These are phyloP conservation scores for Coreoperca whiteheadi DNA, from an alignment of 2,113 vertebrate species.

Conservation along the genomic window DNA sequence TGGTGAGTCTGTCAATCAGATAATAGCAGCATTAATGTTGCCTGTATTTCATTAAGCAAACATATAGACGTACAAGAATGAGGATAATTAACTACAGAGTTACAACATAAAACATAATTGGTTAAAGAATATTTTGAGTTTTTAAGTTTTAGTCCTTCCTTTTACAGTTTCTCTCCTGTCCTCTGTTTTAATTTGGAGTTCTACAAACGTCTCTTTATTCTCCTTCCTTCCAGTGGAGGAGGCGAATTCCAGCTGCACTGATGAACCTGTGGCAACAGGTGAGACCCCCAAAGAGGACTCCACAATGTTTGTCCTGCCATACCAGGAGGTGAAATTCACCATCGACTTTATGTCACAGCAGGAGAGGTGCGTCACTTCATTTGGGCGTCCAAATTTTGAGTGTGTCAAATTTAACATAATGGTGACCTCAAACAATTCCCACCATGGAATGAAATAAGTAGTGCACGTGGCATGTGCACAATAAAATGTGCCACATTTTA, in stretches of 20 bases:
- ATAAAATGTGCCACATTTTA: neutral
- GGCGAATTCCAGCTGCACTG: constrained; percentile 46
- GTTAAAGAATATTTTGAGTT: neutral
- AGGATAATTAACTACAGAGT: neutral
- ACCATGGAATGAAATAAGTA: neutral
- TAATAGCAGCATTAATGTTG: neutral
- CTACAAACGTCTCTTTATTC: neutral
- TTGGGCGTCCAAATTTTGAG: neutral
- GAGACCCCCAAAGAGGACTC: constrained; percentile 50
- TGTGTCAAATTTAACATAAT: no score
- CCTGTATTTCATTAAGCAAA: no score
- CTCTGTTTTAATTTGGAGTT: neutral
- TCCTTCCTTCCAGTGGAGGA: constrained; percentile 68
- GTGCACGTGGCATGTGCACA: neutral
- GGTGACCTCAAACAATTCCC: no score
- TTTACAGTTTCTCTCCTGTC: neutral
- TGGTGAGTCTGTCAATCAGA: constrained; percentile 59
- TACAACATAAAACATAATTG: neutral
- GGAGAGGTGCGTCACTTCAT: constrained; percentile 60
- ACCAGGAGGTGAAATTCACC: constrained; percentile 60
- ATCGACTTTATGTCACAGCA: constrained; percentile 46
- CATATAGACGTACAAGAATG: neutral
- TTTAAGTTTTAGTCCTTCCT: neutral
- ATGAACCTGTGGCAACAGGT: constrained; percentile 41
- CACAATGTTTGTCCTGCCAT: constrained; percentile 64